Evolutionary conservation across 2,113 vertebrate genomes (phyloP).

Genomic region (Brienomyrus brachyistius): DNA sequence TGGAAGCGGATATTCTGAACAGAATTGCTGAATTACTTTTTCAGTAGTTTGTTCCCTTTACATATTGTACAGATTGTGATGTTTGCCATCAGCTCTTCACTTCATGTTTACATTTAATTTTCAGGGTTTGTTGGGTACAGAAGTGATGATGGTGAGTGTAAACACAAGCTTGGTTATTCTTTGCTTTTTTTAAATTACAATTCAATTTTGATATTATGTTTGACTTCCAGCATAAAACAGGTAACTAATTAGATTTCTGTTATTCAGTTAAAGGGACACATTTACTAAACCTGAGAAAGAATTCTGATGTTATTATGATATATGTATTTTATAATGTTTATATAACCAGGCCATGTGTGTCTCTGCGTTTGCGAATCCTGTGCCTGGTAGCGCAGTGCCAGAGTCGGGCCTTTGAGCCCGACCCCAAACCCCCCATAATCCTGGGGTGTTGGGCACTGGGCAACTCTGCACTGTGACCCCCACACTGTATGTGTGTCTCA

Average conservation of each 20-base stretch:
- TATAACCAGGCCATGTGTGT: background rate
- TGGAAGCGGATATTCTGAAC: too few species aligned
- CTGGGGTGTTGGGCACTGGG: background rate
- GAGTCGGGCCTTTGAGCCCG: background rate
- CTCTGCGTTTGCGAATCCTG: background rate
- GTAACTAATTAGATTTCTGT: background rate
- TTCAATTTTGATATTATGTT: background rate
- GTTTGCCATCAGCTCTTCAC: background rate
- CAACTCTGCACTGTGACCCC: too few species aligned
- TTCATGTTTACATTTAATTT: background rate
- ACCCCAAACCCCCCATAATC: background rate
- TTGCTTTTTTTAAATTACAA: background rate
- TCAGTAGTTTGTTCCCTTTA: too few species aligned
- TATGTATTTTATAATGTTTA: background rate
- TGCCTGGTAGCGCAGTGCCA: background rate
- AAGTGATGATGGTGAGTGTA: background rate
- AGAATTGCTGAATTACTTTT: too few species aligned
- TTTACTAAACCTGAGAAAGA: background rate
- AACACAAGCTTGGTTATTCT: background rate
- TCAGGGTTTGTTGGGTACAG: background rate
- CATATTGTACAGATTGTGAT: background rate
- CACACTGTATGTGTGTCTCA: too few species aligned
- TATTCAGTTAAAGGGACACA: background rate
- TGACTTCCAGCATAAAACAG: background rate
- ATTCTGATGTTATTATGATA: background rate